These are phyloP conservation scores for Neosilurus mollespiculum DNA, from an alignment of 2,797 vertebrate genomes.

Conservation along the genomic window DNA sequence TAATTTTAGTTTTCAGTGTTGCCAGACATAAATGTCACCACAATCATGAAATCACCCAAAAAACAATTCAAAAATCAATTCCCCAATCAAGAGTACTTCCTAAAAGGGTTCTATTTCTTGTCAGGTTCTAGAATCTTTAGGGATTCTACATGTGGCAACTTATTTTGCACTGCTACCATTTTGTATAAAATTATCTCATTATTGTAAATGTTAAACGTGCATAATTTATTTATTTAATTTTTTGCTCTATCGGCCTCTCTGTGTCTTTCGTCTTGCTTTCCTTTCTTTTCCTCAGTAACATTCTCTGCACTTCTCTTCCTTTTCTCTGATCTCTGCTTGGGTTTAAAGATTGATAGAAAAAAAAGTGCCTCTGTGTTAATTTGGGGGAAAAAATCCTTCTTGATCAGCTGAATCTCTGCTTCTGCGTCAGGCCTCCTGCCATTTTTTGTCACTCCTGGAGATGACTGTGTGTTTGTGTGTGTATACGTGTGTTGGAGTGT, in stretches of 20 bases:
- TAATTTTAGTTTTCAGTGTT: background rate
- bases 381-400: conserved; percentile 61
- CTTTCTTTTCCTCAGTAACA: conserved; percentile 8
- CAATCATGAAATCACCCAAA: background rate
- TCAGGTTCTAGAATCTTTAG: too few relatives aligned
- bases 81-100: background rate
- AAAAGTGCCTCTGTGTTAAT: conserved; percentile 67
- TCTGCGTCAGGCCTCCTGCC: conserved; percentile 68
- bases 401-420: conserved; percentile 78
- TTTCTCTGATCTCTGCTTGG: conserved; percentile 52
- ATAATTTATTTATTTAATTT: background rate
- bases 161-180: background rate
- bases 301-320: conserved; percentile 29
- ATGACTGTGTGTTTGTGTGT: conserved; percentile 66
- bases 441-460: conserved; percentile 76
- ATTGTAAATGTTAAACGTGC: background rate
- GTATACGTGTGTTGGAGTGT: background rate
- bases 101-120: background rate
- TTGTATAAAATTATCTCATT: background rate
- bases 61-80: background rate
- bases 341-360: conserved; percentile 62
- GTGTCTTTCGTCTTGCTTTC: background rate
- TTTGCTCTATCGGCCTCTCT: conserved; percentile 40
- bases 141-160: background rate
- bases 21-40: background rate